phyloP scores from a whole-genome alignment of 2,797 vertebrate species.

The Malacoraja senta region DNA sequence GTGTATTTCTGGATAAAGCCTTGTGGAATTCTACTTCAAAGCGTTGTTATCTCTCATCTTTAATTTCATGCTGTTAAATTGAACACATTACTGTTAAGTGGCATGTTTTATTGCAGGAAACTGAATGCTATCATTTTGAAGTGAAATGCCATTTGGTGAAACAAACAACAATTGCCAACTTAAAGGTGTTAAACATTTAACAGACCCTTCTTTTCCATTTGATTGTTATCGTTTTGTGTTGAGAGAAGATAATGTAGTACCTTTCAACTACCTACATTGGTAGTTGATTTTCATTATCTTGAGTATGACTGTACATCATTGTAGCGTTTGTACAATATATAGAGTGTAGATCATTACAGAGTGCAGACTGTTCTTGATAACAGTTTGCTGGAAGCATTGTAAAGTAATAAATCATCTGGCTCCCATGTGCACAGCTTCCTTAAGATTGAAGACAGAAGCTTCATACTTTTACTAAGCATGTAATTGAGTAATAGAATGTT shows the following conservation, averaged over 20 bases:
- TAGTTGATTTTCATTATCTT: neutral
- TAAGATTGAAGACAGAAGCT: neutral
- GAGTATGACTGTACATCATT: neutral
- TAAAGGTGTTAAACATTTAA: neutral
- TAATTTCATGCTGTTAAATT: neutral
- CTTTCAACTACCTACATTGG: neutral
- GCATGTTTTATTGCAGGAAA: neutral
- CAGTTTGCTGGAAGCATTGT: neutral
- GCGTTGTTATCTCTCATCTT: neutral
- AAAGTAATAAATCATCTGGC: conserved; percentile 21
- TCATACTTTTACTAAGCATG: neutral
- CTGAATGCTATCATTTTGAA: neutral
- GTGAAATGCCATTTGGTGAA: neutral
- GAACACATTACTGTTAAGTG: neutral
- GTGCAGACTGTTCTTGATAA: conserved; percentile 28
- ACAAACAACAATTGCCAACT: neutral
- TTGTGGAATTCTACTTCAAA: neutral
- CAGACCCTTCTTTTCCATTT: neutral
- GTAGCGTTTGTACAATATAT: neutral
- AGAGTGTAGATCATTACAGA: neutral
- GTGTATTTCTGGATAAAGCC: neutral
- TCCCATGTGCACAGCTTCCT: conserved; percentile 44
- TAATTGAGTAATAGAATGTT: neutral
- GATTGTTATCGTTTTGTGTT: neutral
- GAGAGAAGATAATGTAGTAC: neutral